phyloP scores from a whole-genome alignment of 1,140 invertebrate genomes.

The Dinothrombium tinctorium region DNA sequence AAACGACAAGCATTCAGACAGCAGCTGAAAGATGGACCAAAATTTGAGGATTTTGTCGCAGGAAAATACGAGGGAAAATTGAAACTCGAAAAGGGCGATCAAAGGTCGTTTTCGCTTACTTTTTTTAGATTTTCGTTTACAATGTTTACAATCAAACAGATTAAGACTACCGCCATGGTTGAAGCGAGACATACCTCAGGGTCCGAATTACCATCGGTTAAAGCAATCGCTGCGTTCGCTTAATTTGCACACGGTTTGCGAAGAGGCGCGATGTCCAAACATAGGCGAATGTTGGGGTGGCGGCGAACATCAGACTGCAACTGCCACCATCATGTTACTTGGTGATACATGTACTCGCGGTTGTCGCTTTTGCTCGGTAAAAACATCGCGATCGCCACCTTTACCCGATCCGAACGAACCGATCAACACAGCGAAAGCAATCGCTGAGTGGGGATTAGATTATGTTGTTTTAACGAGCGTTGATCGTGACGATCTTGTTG shows the following conservation, averaged over 20 bases:
- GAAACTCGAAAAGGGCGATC: too few species aligned
- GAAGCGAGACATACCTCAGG: constrained; percentile 79
- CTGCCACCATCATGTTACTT: constrained; percentile 46
- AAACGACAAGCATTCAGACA: too few species aligned
- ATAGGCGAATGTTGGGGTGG: constrained; percentile 98
- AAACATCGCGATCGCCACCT: constrained; percentile 74
- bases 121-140: too few species aligned
- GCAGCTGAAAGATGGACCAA: too few species aligned
- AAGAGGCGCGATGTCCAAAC: constrained; percentile 96
- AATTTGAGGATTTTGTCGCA: too few species aligned
- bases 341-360: constrained; percentile 65
- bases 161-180: constrained; percentile 85
- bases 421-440: constrained; percentile 68
- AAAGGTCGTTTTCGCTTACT: too few species aligned
- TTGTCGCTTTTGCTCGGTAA: constrained; percentile 95
- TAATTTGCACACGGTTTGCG: constrained; percentile 90
- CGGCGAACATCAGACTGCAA: constrained; percentile 26
- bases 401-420: constrained; percentile 76
- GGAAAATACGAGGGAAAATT: too few species aligned
- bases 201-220: constrained; percentile 37
- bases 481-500: constrained; percentile 79
- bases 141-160: constrained; percentile 21
- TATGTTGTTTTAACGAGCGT: constrained; percentile 96
- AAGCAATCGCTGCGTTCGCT: constrained; percentile 65
- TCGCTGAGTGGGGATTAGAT: constrained; percentile 79